Conservation (phyloP, 1,140 invertebrate genomes). For the Pseudomyrmex dendroicus region DNA sequence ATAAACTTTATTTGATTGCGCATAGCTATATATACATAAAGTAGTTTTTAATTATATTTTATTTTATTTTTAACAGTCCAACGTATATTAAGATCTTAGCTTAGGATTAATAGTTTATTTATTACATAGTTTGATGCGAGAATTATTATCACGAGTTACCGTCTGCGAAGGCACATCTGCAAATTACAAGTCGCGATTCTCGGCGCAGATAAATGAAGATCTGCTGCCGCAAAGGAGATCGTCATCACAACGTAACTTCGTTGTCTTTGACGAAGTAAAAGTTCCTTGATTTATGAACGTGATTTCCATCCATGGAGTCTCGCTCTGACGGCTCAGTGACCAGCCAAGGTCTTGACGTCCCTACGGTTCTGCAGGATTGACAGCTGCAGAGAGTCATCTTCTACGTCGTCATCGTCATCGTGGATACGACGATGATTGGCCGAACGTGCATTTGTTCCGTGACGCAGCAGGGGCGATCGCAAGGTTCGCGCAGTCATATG, state of each 20-base stretch:
- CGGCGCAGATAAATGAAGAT: conserved; percentile 49
- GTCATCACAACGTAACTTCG: conserved; percentile 49
- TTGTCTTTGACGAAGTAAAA: conserved; percentile 59
- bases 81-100: neutral
- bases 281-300: conserved; percentile 56
- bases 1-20: no score
- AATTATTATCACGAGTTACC: conserved; percentile 24
- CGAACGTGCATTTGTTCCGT: conserved; percentile 82
- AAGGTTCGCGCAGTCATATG: conserved; percentile 52
- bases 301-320: conserved; percentile 52
- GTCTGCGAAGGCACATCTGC: neutral
- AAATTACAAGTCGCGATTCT: conserved; percentile 47
- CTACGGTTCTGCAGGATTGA: conserved; percentile 71
- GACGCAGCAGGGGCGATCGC: conserved; percentile 80
- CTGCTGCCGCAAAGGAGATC: conserved; percentile 43
- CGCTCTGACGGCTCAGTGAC: conserved; percentile 54
- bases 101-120: neutral
- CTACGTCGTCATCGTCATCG: conserved; percentile 75
- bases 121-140: neutral
- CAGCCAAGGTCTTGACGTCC: conserved; percentile 65
- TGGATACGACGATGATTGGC: conserved; percentile 77
- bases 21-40: no score
- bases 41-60: no score
- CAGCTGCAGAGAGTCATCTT: conserved; percentile 80
- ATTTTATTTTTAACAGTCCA: neutral